These are phyloP conservation scores for Myotis vivesi DNA, from an alignment of 2,797 vertebrate species.

Conservation along the genomic window DNA sequence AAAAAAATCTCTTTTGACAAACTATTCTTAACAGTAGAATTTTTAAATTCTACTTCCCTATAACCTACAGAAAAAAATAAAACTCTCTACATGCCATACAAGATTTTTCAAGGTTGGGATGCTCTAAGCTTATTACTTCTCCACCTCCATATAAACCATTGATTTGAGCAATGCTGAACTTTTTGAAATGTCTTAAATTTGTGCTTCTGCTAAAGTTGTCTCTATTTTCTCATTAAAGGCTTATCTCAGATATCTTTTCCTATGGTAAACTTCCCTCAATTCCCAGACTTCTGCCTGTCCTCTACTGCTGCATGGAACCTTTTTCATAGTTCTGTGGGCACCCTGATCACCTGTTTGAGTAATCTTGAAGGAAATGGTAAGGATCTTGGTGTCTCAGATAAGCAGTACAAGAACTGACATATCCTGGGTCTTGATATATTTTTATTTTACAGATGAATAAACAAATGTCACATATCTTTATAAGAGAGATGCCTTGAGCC, in stretches of 20 bases:
- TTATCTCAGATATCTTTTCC: not conserved
- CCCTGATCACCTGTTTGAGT: not conserved
- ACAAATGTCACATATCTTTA: not conserved
- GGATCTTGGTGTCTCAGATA: not conserved
- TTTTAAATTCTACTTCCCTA: not conserved
- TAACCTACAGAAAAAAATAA: not conserved
- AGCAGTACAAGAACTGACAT: not conserved
- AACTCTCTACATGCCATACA: not conserved
- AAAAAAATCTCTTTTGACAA: not conserved
- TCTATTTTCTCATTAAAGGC: not conserved
- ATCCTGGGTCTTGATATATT: not conserved
- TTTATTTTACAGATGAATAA: constrained; percentile 44
- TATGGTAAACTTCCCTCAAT: not conserved
- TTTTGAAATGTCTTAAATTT: not conserved
- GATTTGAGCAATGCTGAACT: not conserved
- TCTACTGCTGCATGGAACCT: not conserved
- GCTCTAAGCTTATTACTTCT: not conserved
- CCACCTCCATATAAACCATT: not conserved
- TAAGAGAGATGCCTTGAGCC: not conserved
- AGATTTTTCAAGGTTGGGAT: not conserved
- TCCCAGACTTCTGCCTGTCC: not conserved
- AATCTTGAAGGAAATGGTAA: not conserved
- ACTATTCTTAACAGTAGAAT: not conserved
- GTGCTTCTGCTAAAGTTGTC: not conserved
- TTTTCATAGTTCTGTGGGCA: not conserved